A percentile compares a stretch with the other conserved stretches of the same genome.
Evolutionary conservation across 2,113 vertebrate genomes (phyloP).

Genomic region (Apeltes quadracus): DNA sequence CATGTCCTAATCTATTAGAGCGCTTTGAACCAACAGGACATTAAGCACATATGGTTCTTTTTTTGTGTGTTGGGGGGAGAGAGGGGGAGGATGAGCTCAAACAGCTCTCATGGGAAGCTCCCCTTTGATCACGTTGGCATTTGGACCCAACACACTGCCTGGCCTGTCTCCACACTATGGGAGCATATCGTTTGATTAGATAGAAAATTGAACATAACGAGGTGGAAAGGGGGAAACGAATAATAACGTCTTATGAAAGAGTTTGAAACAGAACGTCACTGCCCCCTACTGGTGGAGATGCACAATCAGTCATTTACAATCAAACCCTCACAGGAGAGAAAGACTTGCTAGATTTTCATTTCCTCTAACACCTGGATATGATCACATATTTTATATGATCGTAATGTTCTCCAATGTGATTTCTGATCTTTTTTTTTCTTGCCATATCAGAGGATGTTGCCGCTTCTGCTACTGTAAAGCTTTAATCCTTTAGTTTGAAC

Average conservation of each 20-base stretch:
- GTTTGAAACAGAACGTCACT: constrained; percentile 62
- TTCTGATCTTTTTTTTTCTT: background rate
- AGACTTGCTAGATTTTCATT: constrained; percentile 5
- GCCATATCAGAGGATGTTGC: background rate
- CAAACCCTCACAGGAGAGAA: constrained; percentile 1
- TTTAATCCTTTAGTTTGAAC: background rate
- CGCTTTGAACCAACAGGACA: constrained; percentile 8
- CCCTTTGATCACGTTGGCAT: constrained; percentile 26
- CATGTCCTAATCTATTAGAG: constrained; percentile 13
- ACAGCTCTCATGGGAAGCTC: constrained; percentile 47
- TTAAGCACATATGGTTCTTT: constrained; percentile 24
- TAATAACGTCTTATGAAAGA: constrained; percentile 30
- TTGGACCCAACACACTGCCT: constrained; percentile 2
- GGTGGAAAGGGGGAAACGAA: constrained; percentile 32
- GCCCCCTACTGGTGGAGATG: constrained; percentile 66
- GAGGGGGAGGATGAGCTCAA: background rate
- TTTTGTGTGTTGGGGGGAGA: background rate
- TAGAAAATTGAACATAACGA: constrained; percentile 56
- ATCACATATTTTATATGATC: constrained; percentile 24
- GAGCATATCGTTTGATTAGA: constrained; percentile 35
- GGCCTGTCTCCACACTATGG: constrained; percentile 26
- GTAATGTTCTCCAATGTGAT: background rate
- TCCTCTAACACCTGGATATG: constrained; percentile 10
- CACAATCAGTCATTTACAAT: background rate
- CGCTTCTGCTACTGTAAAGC: background rate